Base-by-base conservation (phyloP, 2,888 invertebrate genomes). In the Digitonthophagus gazella region DNA sequence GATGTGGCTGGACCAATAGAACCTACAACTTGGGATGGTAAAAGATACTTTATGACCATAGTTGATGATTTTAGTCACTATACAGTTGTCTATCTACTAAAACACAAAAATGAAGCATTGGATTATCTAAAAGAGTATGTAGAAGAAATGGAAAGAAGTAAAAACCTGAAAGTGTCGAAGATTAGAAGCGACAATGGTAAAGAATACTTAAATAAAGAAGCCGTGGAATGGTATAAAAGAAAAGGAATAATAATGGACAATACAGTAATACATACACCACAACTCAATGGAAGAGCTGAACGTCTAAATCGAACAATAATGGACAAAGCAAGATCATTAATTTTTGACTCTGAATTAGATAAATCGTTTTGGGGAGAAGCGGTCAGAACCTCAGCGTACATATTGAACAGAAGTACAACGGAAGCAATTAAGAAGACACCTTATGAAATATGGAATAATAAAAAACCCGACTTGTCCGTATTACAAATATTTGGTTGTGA, bases 281-380 rank as follows among this genome's bases (percentile, higher is more conserved):
- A n/a, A n/a, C n/a, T n/a, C n/a, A n/a, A n/a, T n/a, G n/a, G n/a
- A n/a, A n/a, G n/a, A n/a, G n/a, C n/a, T n/a, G n/a, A n/a, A n/a
- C n/a, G n/a, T n/a, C n/a, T n/a, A n/a, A n/a, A n/a, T n/a, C n/a
- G n/a, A n/a, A n/a, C n/a, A n/a, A n/a, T n/a, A n/a, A n/a, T n/a
- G n/a, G n/a, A n/a, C n/a, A n/a, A n/a, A n/a, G n/a, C n/a, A n/a
- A n/a, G n/a, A n/a, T n/a, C n/a, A n/a, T n/a, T n/a, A n/a, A n/a
- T n/a, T n/a, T n/a, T n/a, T n/a, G n/a, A n/a, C n/a, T 19, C 57
- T 16, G 28, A 11, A 28, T 22, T 18, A 20, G 15, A 15, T 20
- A 66, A 63, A 63, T n/a, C 20, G 5, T 22, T 66, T 22, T 78
- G 77, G 77, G 77, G 76, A 64, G 78, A 76, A 74, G 76, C 76